These are phyloP conservation scores for Frankliniella fusca DNA, from an alignment of 2,888 invertebrate species.

Conservation along the genomic window DNA sequence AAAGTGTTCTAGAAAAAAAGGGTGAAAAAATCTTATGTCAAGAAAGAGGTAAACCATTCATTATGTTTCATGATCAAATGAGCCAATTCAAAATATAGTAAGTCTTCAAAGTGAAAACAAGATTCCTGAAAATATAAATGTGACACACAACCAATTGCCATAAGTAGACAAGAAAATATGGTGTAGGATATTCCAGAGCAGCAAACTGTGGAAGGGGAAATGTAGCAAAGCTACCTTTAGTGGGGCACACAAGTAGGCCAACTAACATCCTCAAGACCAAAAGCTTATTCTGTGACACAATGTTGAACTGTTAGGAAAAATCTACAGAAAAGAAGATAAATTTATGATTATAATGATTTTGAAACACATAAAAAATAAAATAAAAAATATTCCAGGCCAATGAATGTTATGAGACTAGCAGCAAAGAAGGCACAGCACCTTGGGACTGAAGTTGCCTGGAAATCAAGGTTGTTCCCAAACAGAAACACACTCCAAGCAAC, in stretches of 20 bases:
- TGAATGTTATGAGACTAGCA: neutral
- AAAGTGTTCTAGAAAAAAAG: too few relatives aligned
- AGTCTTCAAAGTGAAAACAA: too few relatives aligned
- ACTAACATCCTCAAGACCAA: neutral
- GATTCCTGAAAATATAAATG: too few relatives aligned
- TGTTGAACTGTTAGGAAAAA: neutral
- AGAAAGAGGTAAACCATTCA: too few relatives aligned
- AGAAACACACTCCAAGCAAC: too few relatives aligned
- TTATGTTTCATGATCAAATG: too few relatives aligned
- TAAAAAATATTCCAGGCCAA: neutral
- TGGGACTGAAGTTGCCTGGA: neutral
- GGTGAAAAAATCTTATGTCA: too few relatives aligned
- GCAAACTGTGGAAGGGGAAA: neutral
- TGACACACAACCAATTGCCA: neutral
- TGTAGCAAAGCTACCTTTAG: neutral
- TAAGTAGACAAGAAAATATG: neutral
- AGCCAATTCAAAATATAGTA: too few relatives aligned
- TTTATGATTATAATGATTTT: neutral
- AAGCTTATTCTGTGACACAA: neutral
- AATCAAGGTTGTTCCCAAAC: neutral
- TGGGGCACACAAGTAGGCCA: slow-evolving; percentile 16
- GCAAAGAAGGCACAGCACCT: neutral
- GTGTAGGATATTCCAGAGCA: neutral
- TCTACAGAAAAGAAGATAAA: neutral
- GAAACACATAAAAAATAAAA: neutral